Evolutionary conservation across 2,797 vertebrate genomes (phyloP).

Genomic region (Notoglanidium macrostoma): DNA sequence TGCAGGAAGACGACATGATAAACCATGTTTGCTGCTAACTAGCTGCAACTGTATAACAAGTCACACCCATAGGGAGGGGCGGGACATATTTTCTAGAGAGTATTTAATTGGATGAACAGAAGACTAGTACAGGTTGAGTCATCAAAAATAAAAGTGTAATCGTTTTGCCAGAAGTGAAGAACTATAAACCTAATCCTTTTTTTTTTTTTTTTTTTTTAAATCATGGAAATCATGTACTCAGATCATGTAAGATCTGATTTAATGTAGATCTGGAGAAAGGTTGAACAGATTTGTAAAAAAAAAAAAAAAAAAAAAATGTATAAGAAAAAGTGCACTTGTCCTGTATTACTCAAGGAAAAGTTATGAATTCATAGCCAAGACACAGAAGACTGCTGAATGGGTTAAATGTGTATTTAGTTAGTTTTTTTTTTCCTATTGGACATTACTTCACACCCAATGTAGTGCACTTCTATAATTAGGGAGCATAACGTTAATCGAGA

Average conservation of each 20-base stretch:
- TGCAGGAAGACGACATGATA: not conserved
- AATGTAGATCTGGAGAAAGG: not conserved
- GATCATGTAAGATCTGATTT: not conserved
- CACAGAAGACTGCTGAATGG: not conserved
- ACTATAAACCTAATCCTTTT: not conserved
- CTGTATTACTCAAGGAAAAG: not conserved
- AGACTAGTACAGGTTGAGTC: constrained; percentile 16
- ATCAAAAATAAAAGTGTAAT: not conserved
- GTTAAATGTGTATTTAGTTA: not conserved
- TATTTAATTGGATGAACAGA: not conserved
- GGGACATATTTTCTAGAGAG: not conserved
- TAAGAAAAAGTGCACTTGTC: not conserved
- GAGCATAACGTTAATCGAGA: not conserved
- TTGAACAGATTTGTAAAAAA: not conserved
- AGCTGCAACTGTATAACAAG: not conserved
- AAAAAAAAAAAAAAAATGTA: no score
- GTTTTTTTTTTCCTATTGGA: not conserved
- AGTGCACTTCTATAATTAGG: not conserved
- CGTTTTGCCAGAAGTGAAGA: not conserved
- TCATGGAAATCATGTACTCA: not conserved
- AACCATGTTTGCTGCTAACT: not conserved
- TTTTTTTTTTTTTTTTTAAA: no score
- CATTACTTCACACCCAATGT: not conserved
- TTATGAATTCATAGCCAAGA: not conserved
- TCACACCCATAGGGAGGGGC: not conserved